phyloP scores from a whole-genome alignment of 2,797 vertebrate genomes.

The Numenius phaeopus region DNA sequence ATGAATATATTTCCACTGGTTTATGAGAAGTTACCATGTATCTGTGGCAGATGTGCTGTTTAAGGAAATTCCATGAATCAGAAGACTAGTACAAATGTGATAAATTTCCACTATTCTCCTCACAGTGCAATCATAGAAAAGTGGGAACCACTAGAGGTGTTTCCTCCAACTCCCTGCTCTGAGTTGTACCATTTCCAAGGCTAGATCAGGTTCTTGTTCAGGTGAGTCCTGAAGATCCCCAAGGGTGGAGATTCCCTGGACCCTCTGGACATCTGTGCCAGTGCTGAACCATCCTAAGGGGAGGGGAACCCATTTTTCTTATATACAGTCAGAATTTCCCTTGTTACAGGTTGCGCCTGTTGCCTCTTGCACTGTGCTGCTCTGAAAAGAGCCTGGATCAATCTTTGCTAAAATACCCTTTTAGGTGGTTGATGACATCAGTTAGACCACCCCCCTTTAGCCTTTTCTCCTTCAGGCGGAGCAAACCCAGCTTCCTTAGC shows the following conservation, averaged over 20 bases:
- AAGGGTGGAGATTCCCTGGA: background rate
- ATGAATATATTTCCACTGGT: background rate
- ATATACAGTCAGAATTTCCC: background rate
- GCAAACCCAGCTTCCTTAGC: background rate
- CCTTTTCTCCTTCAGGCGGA: background rate
- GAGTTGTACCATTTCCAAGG: background rate
- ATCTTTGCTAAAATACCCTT: background rate
- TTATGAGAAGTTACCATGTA: background rate
- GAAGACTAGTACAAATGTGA: background rate
- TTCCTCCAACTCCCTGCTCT: background rate
- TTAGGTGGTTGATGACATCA: background rate
- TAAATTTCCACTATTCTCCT: background rate
- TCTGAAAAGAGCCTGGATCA: background rate
- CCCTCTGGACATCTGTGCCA: background rate
- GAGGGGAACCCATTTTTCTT: background rate
- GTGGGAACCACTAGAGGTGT: background rate
- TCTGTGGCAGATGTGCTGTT: background rate
- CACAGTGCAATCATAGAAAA: background rate
- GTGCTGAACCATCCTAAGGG: background rate
- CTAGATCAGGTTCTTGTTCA: background rate
- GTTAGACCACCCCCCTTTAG: background rate
- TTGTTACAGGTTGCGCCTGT: accelerated
- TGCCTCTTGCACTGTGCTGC: background rate
- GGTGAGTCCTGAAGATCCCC: background rate
- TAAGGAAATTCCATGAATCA: background rate